These are phyloP conservation scores for Himantopus leucocephalus DNA, from an alignment of 2,113 vertebrate genomes.

Conservation along the genomic window DNA sequence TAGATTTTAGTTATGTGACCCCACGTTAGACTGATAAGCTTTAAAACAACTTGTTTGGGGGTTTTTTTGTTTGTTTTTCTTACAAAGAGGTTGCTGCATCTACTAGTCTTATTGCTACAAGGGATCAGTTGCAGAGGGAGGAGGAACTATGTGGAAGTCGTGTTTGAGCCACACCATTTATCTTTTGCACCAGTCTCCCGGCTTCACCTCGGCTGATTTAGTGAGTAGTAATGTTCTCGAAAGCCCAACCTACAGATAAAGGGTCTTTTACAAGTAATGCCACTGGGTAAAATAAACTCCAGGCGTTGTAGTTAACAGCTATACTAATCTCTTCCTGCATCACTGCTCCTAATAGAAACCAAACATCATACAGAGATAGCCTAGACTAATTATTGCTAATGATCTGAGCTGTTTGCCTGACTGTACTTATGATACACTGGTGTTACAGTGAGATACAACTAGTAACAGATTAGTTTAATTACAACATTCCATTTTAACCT, in stretches of 20 bases:
- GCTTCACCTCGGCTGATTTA: background rate
- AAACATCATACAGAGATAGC: background rate
- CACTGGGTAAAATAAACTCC: background rate
- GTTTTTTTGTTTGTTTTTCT: background rate
- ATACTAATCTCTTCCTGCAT: constrained; percentile 50
- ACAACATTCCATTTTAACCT: background rate
- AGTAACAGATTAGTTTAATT: background rate
- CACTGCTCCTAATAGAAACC: constrained; percentile 27
- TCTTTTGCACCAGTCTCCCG: background rate
- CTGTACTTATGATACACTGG: background rate
- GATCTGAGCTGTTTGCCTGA: background rate
- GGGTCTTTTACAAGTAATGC: background rate
- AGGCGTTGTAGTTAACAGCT: constrained; percentile 28
- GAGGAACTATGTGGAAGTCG: background rate
- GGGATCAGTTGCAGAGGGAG: background rate
- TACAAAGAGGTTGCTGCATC: background rate
- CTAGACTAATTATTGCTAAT: constrained; percentile 43
- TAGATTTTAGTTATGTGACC: background rate
- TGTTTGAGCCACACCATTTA: background rate
- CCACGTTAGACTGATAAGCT: background rate
- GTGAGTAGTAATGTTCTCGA: background rate
- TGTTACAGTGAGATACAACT: background rate
- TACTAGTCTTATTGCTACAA: background rate
- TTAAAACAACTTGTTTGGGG: background rate
- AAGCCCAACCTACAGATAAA: background rate